Base-by-base conservation (phyloP, 2,113 vertebrate genomes). In the Python bivittatus region DNA sequence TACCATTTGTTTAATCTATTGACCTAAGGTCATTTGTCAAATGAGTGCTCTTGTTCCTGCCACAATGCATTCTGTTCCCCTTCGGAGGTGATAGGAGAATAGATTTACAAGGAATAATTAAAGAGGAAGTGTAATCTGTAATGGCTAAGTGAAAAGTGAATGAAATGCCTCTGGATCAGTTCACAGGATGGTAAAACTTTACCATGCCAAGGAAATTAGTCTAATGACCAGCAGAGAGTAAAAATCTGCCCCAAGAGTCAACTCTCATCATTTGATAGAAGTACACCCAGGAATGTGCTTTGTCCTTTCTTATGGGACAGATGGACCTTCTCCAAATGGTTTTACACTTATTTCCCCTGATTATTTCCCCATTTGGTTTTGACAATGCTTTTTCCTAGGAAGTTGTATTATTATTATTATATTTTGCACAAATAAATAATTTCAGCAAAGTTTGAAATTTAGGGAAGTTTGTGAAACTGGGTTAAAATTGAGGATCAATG, bases 1-100 rank as follows among this genome's bases (percentile, higher is more conserved):
- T 97, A 95, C 92, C 72, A 88, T 96, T 96, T 96, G 96, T 96
- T 97, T 97, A 97, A 97, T 97, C 94, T 96, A 85, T 97, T 95
- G 85, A 96, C 96, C 95, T 94, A 96, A 94, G 94, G 93, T 96
- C 95, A 93, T 95, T 93, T 96, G 92, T 97, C 96, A 96, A 96
- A 94, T 83, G 11, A 84, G 84, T 79, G 89, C 90, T 93, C 92
- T 91, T 95, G 93, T 93, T 96, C 90, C 93, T 96, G 92, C n/a
- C 57, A 92, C 92, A 91, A 4, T 79, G 56, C 93, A 68, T 92
- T 89, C 44, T 13, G 56, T 53, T 84, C 91, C 91, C 89, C 33
- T 95, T 96, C 95, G 91, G 83, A 86, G 57, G 57, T 86, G 90
- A 91, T 44, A 92, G 85, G 91, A 56, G 25, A 96, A 92, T 88